Evolutionary conservation across 2,113 vertebrate species (phyloP).

Genomic region (Heloderma charlesbogerti): DNA sequence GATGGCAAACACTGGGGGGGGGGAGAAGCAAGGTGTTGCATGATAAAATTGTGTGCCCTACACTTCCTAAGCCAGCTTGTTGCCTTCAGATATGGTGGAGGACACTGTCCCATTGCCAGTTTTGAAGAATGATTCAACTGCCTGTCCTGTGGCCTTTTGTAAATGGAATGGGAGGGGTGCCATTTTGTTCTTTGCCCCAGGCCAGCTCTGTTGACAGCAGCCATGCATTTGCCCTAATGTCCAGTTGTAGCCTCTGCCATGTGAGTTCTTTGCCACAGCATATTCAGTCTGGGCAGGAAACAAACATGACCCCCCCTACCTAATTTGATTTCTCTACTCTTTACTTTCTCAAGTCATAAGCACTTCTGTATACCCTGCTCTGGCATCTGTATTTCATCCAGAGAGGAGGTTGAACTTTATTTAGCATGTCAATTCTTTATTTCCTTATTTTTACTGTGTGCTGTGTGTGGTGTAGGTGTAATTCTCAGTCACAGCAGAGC

Average conservation of each 20-base stretch:
- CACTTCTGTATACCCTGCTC: not conserved
- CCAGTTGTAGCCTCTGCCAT: not conserved
- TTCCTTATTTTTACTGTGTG: not conserved
- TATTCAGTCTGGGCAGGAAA: slow-evolving; percentile 14
- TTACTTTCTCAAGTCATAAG: slow-evolving; percentile 7
- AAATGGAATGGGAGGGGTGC: too few species aligned
- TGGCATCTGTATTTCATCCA: not conserved
- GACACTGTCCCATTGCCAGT: too few species aligned
- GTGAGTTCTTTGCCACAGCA: not conserved
- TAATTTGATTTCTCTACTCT: slow-evolving; percentile 27
- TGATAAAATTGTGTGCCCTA: too few species aligned
- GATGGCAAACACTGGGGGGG: too few species aligned
- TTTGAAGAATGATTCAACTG: too few species aligned
- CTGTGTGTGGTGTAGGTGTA: not conserved
- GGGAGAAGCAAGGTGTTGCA: too few species aligned
- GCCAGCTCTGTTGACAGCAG: not conserved
- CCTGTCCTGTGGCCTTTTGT: too few species aligned
- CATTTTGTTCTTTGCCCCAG: not conserved
- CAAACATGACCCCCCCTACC: not conserved
- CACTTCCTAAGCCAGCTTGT: too few species aligned
- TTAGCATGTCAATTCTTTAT: not conserved
- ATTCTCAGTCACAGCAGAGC: not conserved
- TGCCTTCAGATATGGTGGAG: too few species aligned
- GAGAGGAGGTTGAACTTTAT: not conserved
- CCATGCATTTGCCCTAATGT: not conserved